phyloP scores from a whole-genome alignment of 2,888 invertebrate genomes.

The Taphrorychus bicolor region DNA sequence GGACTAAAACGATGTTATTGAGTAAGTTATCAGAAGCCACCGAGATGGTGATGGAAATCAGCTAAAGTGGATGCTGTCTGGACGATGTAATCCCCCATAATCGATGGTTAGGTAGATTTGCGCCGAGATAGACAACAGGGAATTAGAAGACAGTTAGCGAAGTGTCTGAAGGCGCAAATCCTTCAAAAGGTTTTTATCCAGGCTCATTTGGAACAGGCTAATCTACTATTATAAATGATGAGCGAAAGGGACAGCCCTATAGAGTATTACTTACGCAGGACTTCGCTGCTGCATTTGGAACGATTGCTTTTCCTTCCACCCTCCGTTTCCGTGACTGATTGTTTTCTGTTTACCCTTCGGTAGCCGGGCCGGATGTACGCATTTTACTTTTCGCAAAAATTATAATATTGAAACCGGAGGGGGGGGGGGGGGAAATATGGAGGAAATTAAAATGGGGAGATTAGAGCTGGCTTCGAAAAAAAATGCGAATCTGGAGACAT shows the following conservation, averaged over 20 bases:
- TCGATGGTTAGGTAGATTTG: constrained; percentile 46
- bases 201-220: constrained; percentile 53
- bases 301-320: constrained; percentile 25
- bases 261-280: constrained; percentile 10
- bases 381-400: constrained; percentile 10
- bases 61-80: constrained; percentile 41
- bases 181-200: constrained; percentile 52
- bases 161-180: constrained; percentile 49
- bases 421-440: no score
- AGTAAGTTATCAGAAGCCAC: background rate
- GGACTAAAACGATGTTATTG: background rate
- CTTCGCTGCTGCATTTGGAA: constrained; percentile 33
- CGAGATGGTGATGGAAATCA: constrained; percentile 38
- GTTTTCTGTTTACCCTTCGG: constrained; percentile 11
- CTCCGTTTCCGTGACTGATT: constrained; percentile 24
- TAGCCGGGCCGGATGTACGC: background rate
- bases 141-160: constrained; percentile 58
- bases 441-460: constrained; percentile 8
- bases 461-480: constrained; percentile 13
- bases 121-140: constrained; percentile 47
- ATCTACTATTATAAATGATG: constrained; percentile 58
- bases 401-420: no score
- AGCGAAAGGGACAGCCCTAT: constrained; percentile 35
- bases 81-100: constrained; percentile 41
- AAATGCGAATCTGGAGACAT: constrained; percentile 38